phyloP scores from a whole-genome alignment of 2,113 vertebrate genomes.

The Trichechus manatus region DNA sequence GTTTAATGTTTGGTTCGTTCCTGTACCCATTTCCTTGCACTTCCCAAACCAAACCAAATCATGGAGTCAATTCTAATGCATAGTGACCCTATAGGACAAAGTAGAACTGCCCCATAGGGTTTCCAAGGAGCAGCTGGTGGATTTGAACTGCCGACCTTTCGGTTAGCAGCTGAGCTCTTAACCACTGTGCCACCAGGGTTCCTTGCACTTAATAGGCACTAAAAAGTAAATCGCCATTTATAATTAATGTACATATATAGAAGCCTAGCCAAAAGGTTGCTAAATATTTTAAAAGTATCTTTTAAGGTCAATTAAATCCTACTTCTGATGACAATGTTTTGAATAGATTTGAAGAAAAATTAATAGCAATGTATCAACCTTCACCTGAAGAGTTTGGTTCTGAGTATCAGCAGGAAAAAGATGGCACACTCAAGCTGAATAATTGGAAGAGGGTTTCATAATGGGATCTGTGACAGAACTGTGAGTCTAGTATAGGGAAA shows the following conservation, averaged over 20 bases:
- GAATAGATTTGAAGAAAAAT: background rate
- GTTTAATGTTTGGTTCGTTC: background rate
- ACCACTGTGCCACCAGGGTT: background rate
- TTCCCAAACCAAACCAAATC: too few species aligned
- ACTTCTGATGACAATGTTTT: background rate
- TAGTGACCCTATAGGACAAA: too few species aligned
- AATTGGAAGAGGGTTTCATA: background rate
- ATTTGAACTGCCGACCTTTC: too few species aligned
- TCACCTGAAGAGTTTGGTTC: background rate
- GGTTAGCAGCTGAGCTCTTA: too few species aligned
- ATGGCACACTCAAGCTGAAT: background rate
- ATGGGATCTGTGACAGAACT: background rate
- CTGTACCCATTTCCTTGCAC: background rate
- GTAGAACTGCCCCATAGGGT: too few species aligned
- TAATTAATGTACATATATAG: background rate
- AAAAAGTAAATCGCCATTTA: conserved; percentile 3
- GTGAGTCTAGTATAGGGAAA: background rate
- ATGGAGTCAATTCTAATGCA: too few species aligned
- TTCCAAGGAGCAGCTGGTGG: too few species aligned
- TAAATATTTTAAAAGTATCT: background rate
- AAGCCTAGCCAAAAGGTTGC: background rate
- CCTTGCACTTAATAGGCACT: background rate
- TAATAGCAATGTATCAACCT: background rate
- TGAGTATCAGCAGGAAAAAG: background rate
- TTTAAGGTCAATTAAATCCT: background rate